Evolutionary conservation across 2,113 vertebrate species (phyloP).

Genomic region (Rhinoderma darwinii): DNA sequence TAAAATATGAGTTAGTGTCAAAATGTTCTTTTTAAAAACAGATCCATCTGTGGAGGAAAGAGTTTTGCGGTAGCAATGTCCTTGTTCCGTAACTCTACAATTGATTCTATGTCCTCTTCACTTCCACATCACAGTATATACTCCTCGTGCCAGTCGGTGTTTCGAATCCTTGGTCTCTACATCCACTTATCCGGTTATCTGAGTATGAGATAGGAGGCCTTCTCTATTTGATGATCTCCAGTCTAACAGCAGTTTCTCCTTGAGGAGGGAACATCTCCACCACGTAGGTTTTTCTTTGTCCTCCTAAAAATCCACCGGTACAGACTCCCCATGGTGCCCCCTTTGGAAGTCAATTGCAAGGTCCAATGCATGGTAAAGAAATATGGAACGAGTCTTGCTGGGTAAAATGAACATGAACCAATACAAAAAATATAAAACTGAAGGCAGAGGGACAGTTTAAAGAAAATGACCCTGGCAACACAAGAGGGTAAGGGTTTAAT

Average conservation of each 20-base stretch:
- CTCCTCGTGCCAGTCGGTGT: conserved; percentile 6
- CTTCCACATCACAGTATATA: not conserved
- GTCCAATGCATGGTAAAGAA: conserved; percentile 34
- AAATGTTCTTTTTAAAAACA: conserved; percentile 55
- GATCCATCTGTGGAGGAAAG: conserved; percentile 44
- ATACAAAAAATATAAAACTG: conserved; percentile 49
- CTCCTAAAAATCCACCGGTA: conserved; percentile 4
- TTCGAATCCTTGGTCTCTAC: not conserved
- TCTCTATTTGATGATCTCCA: not conserved
- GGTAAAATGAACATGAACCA: conserved; percentile 38
- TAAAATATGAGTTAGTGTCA: conserved; percentile 59
- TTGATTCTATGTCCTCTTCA: not conserved
- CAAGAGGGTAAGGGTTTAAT: conserved; percentile 19
- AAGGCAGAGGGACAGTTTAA: conserved; percentile 30
- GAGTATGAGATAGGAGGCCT: conserved; percentile 7
- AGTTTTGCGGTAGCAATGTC: conserved; percentile 42
- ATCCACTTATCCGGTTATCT: not conserved
- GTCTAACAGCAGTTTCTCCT: not conserved
- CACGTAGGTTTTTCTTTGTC: conserved; percentile 2
- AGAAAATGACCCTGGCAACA: not conserved
- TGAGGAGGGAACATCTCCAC: not conserved
- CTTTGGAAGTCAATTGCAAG: conserved; percentile 13
- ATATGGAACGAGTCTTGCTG: not conserved
- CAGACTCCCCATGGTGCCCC: conserved; percentile 23
- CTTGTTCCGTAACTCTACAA: conserved; percentile 20